Evolutionary conservation across 2,113 vertebrate species (phyloP).

Genomic region (Connochaetes taurinus): DNA sequence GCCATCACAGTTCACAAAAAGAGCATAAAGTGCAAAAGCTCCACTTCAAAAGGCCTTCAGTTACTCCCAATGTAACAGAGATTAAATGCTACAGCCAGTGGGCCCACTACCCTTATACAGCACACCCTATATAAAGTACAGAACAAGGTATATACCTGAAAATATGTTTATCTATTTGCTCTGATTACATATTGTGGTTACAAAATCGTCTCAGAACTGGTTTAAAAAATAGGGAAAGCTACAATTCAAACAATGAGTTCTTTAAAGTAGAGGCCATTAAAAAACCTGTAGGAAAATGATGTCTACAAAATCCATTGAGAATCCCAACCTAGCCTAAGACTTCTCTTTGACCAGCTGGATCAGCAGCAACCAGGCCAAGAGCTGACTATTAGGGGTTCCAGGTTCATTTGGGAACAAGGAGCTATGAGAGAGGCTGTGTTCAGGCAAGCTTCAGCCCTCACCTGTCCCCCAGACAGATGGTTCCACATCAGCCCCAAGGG

Average conservation of each 20-base stretch:
- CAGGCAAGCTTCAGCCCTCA: background rate
- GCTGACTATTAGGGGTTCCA: background rate
- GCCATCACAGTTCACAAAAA: conserved; percentile 10
- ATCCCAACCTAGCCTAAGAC: background rate
- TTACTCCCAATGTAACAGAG: background rate
- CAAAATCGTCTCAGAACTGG: background rate
- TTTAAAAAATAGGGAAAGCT: background rate
- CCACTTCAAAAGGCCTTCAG: conserved; percentile 1
- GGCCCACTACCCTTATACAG: background rate
- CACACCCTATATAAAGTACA: background rate
- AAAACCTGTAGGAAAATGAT: background rate
- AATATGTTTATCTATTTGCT: background rate
- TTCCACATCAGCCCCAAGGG: background rate
- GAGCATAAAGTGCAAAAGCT: conserved; percentile 65
- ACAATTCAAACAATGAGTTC: background rate
- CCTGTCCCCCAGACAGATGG: background rate
- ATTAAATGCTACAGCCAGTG: background rate
- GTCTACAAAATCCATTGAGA: background rate
- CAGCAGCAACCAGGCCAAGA: background rate
- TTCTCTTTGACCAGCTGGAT: background rate
- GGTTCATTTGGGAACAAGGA: background rate
- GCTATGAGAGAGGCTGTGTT: background rate
- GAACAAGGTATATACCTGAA: background rate
- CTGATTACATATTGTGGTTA: background rate
- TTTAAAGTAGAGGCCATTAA: background rate